Evolutionary conservation across 2,113 vertebrate genomes (phyloP).

Genomic region (Mellivora capensis): DNA sequence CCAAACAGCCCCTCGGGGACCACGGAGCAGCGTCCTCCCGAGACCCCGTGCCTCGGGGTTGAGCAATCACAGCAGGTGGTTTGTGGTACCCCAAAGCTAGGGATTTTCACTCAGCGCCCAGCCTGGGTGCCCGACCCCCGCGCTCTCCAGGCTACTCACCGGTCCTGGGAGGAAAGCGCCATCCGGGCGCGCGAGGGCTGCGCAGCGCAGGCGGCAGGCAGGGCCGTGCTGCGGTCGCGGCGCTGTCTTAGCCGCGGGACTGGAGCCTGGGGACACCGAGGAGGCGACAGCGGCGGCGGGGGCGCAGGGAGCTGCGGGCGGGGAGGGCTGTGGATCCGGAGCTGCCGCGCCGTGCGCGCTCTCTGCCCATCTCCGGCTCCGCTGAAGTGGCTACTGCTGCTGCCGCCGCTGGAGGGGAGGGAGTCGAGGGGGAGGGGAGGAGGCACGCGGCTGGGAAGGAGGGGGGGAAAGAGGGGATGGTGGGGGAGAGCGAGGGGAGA

Average conservation of each 20-base stretch:
- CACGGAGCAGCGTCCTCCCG: neutral
- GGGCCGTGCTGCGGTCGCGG: slow-evolving; percentile 63
- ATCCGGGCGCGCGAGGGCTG: slow-evolving; percentile 63
- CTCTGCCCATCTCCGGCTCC: slow-evolving; percentile 79
- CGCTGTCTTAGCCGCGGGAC: slow-evolving; percentile 56
- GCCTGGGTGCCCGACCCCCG: neutral
- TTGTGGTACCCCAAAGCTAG: neutral
- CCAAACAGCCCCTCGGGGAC: neutral
- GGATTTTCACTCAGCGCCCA: neutral
- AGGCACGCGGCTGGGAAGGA: slow-evolving; percentile 31
- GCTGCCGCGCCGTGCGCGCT: slow-evolving; percentile 79
- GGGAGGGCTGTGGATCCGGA: slow-evolving; percentile 39
- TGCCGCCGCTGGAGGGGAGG: slow-evolving; percentile 48
- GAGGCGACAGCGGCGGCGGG: neutral
- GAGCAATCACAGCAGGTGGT: slow-evolving; percentile 37
- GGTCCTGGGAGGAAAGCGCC: slow-evolving; percentile 70
- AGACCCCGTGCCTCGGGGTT: neutral
- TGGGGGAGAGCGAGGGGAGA: neutral
- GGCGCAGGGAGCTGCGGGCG: neutral
- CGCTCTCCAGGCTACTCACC: slow-evolving; percentile 75
- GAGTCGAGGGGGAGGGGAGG: slow-evolving; percentile 68
- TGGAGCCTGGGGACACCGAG: neutral
- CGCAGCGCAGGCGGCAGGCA: slow-evolving; percentile 59
- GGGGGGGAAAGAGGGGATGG: neutral
- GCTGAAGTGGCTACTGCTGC: slow-evolving; percentile 61